A percentile compares a stretch with the other conserved stretches of the same genome.
Conservation (phyloP, 2,797 vertebrate species). For the Scolopax bukidnonensis region DNA sequence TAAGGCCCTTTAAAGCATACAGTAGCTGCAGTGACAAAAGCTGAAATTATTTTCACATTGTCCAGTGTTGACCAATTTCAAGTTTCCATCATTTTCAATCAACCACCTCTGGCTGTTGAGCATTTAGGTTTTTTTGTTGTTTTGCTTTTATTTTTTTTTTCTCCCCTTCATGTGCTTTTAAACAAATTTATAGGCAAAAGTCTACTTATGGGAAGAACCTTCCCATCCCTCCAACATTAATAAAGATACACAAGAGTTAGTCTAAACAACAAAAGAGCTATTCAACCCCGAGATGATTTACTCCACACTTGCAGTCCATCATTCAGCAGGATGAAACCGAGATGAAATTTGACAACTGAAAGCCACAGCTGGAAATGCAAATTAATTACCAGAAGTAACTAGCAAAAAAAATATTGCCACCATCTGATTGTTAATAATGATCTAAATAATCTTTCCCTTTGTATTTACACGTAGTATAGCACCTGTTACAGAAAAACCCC, state of each 20-base stretch:
- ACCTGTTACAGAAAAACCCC: slow-evolving; percentile 69
- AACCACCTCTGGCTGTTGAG: slow-evolving; percentile 16
- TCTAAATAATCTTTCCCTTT: slow-evolving; percentile 65
- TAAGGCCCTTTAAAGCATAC: slow-evolving; percentile 77
- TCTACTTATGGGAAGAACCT: slow-evolving; percentile 33
- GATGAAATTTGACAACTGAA: slow-evolving; percentile 62
- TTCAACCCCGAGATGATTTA: slow-evolving; percentile 47
- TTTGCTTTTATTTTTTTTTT: neutral
- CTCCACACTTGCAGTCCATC: slow-evolving; percentile 35
- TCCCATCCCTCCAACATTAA: neutral
- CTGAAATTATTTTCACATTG: slow-evolving; percentile 71
- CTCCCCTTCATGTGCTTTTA: slow-evolving; percentile 37
- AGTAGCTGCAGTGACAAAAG: slow-evolving; percentile 73
- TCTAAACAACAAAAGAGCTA: slow-evolving; percentile 37
- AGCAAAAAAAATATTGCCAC: slow-evolving; percentile 64
- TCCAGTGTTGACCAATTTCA: slow-evolving; percentile 78
- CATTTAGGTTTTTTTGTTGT: neutral
- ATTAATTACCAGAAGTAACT: slow-evolving; percentile 32
- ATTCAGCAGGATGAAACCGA: slow-evolving; percentile 42
- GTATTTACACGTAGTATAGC: slow-evolving; percentile 77
- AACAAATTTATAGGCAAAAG: slow-evolving; percentile 50
- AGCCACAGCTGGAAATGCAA: slow-evolving; percentile 62
- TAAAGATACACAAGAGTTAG: slow-evolving; percentile 41
- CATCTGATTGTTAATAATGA: slow-evolving; percentile 61
- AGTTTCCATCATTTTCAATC: slow-evolving; percentile 63